phyloP scores from a whole-genome alignment of 37 sponge, comb jelly and placozoan species.

The Agelas oroides region DNA sequence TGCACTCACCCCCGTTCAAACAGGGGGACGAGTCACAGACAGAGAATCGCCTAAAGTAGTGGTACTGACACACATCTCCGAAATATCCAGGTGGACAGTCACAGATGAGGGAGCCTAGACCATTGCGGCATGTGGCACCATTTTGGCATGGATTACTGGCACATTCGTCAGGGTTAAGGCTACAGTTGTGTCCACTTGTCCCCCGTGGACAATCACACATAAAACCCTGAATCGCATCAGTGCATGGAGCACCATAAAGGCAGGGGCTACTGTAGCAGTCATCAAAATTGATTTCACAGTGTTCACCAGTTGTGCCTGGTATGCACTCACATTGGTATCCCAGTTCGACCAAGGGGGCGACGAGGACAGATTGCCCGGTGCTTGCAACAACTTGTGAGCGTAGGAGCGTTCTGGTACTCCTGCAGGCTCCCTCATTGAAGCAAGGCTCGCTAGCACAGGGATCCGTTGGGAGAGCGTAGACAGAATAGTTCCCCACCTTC shows the following conservation, averaged over 20 bases:
- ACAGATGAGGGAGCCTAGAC: constrained; percentile 14
- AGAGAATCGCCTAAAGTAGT: constrained; percentile 18
- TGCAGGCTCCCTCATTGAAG: constrained; percentile 52
- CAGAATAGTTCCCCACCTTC: not conserved
- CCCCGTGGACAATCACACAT: constrained; percentile 65
- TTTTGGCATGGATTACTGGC: constrained; percentile 56
- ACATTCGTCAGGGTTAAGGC: constrained; percentile 51
- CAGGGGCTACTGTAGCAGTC: constrained; percentile 80
- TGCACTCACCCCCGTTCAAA: constrained; percentile 62
- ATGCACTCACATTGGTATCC: constrained; percentile 64
- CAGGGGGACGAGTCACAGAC: constrained; percentile 55
- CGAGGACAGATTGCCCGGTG: constrained; percentile 30
- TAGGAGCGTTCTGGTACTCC: not conserved
- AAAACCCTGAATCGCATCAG: constrained; percentile 54
- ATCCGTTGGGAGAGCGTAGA: constrained; percentile 53
- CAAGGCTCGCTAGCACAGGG: constrained; percentile 64
- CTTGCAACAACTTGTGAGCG: not conserved
- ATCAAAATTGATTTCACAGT: constrained; percentile 67
- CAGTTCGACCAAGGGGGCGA: constrained; percentile 43
- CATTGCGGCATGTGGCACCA: constrained; percentile 48
- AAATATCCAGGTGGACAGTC: constrained; percentile 70
- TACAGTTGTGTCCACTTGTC: constrained; percentile 65
- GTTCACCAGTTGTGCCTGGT: constrained; percentile 58
- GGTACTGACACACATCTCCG: constrained; percentile 74
- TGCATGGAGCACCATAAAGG: constrained; percentile 54